Evolutionary conservation across 2,888 invertebrate genomes (phyloP).

Genomic region (Elysia crispata): DNA sequence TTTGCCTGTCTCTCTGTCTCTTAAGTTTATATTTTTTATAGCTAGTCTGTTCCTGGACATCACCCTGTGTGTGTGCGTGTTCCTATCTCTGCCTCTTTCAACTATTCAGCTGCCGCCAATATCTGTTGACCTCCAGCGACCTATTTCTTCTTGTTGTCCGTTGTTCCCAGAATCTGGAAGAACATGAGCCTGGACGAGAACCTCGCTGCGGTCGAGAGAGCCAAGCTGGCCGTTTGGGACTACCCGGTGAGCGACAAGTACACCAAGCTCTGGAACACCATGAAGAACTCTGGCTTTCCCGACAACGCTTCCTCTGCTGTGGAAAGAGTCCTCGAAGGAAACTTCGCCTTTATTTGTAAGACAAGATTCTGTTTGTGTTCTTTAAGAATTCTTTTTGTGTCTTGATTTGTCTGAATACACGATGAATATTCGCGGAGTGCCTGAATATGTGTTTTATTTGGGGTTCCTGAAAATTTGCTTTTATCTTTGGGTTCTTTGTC

Average conservation of each 20-base stretch:
- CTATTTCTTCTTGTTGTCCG: too few species aligned
- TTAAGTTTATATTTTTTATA: too few species aligned
- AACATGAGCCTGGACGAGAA: conserved; percentile 98
- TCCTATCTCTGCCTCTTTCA: not conserved
- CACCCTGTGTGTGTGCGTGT: too few species aligned
- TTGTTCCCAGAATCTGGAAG: conserved; percentile 90
- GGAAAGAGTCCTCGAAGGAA: conserved; percentile 84
- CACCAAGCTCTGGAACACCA: conserved; percentile 99
- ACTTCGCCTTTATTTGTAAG: conserved; percentile 91
- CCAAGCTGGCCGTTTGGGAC: conserved; percentile 98
- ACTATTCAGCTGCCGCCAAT: too few species aligned
- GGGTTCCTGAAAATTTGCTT: too few species aligned
- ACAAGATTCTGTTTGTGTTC: not conserved
- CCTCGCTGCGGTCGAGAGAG: conserved; percentile 90
- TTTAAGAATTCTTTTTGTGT: too few species aligned
- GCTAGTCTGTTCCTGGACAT: too few species aligned
- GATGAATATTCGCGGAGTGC: too few species aligned
- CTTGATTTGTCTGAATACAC: too few species aligned
- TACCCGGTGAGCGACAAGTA: conserved; percentile 99
- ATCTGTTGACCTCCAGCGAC: not conserved
- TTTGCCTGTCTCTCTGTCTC: not conserved
- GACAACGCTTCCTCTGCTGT: conserved; percentile 88
- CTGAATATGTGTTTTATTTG: too few species aligned
- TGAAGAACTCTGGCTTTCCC: conserved; percentile 91
- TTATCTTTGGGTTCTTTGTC: too few species aligned